phyloP scores from a whole-genome alignment of 2,113 vertebrate species.

The Morone saxatilis region DNA sequence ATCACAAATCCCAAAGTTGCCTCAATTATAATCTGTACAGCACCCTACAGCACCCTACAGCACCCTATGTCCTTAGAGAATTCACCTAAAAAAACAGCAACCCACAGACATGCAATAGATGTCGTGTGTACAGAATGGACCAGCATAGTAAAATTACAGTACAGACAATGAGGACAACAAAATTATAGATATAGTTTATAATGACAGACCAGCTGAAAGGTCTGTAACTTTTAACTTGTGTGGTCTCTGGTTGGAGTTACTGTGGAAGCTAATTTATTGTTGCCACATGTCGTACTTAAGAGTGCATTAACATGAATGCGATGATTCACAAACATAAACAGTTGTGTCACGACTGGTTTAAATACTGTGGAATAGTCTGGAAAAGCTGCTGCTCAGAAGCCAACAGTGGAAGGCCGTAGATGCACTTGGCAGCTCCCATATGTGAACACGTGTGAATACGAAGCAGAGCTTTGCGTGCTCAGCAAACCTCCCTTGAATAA shows the following conservation, averaged over 20 bases:
- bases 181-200: neutral
- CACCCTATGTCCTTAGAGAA: neutral
- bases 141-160: neutral
- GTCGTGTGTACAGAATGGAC: neutral
- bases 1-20: neutral
- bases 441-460: constrained; percentile 40
- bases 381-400: constrained; percentile 22
- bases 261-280: neutral
- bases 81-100: too few species aligned
- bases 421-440: constrained; percentile 49
- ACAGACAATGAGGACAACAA: neutral
- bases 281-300: neutral
- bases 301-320: neutral
- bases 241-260: neutral
- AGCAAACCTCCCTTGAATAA: constrained; percentile 44
- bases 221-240: constrained; percentile 6
- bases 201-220: neutral
- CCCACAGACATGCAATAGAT: neutral
- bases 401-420: neutral
- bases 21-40: neutral
- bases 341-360: neutral
- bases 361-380: constrained; percentile 10
- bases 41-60: neutral
- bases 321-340: constrained; percentile 7
- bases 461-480: constrained; percentile 41